These are phyloP conservation scores for Orbicella faveolata DNA, from an alignment of 64 coral and sea anemone species.

Conservation along the genomic window DNA sequence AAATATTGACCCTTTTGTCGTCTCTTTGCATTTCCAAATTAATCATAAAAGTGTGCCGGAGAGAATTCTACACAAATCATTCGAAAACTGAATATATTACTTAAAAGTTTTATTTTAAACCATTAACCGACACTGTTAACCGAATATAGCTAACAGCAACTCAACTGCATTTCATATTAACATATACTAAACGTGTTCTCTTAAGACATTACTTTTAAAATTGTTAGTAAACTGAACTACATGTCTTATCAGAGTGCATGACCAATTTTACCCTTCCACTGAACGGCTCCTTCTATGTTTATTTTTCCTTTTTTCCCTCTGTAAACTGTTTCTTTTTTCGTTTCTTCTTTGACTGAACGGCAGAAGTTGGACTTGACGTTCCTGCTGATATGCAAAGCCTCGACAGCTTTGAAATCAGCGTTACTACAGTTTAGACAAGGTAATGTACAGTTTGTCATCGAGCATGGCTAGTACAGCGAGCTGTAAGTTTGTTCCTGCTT, in stretches of 20 bases:
- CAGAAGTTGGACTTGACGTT: constrained; percentile 55
- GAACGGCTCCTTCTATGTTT: not conserved
- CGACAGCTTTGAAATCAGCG: constrained; percentile 55
- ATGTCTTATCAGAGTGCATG: not conserved
- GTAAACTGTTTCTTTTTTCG: constrained; percentile 25
- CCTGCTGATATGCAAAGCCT: constrained; percentile 51
- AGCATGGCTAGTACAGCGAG: not conserved
- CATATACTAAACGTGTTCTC: not conserved
- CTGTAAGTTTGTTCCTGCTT: not conserved
- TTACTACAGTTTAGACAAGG: constrained; percentile 48
- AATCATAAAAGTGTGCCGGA: too few species aligned
- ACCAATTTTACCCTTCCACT: not conserved
- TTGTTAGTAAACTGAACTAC: not conserved
- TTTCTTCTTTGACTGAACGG: constrained; percentile 52
- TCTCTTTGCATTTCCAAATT: too few species aligned
- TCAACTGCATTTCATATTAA: too few species aligned
- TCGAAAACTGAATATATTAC: too few species aligned
- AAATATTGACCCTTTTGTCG: not conserved
- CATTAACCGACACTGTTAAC: not conserved
- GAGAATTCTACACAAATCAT: too few species aligned
- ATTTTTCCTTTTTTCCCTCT: not conserved
- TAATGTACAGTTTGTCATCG: constrained; percentile 11
- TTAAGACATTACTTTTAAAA: not conserved
- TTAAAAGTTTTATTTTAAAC: too few species aligned
- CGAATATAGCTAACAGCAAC: not conserved